These are phyloP conservation scores for Gila robusta DNA, from an alignment of 2,797 vertebrate species.

Conservation along the genomic window DNA sequence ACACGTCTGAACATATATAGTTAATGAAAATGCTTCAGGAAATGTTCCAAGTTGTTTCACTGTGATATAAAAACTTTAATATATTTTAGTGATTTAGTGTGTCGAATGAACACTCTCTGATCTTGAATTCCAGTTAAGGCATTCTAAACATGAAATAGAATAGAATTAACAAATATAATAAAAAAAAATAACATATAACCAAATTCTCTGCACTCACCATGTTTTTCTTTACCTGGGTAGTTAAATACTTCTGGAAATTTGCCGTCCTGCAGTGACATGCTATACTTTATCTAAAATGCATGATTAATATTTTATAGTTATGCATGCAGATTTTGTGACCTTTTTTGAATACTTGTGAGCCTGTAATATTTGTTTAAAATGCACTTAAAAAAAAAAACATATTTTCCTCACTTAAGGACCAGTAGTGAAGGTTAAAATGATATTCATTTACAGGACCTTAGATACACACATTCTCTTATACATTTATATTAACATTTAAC, in stretches of 20 bases:
- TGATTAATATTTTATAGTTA: not conserved
- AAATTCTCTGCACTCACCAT: not conserved
- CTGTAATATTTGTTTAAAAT: not conserved
- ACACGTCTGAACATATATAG: slow-evolving; percentile 30
- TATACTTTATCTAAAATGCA: not conserved
- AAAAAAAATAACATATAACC: not conserved
- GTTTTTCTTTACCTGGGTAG: not conserved
- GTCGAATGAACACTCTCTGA: not conserved
- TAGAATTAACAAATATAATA: not conserved
- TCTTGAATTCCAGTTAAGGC: not conserved
- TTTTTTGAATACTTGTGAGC: not conserved
- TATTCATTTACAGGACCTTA: not conserved
- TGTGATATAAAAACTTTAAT: slow-evolving; percentile 30
- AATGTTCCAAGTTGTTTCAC: slow-evolving; percentile 41
- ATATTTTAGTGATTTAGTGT: slow-evolving; percentile 33
- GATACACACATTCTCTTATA: not conserved
- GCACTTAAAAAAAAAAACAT: not conserved
- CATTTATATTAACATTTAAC: not conserved
- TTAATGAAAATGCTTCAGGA: slow-evolving; percentile 40
- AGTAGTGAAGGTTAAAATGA: not conserved
- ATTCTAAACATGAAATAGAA: not conserved
- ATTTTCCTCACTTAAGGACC: not conserved
- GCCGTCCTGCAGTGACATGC: not conserved
- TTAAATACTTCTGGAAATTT: not conserved
- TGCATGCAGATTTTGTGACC: not conserved